Base-by-base conservation (phyloP, 2,113 vertebrate genomes). In the Boleophthalmus pectinirostris region DNA sequence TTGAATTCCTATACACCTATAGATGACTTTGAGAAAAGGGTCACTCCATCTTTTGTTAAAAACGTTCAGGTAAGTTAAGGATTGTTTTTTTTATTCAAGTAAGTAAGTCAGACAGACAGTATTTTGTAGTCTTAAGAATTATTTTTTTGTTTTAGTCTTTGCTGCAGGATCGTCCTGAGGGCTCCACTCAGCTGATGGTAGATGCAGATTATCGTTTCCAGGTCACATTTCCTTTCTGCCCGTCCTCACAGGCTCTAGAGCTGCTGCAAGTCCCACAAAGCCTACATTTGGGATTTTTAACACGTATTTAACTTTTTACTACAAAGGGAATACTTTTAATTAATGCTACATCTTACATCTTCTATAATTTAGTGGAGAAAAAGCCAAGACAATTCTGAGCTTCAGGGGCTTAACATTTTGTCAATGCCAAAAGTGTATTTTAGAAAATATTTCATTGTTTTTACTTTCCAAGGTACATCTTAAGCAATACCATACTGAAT, bases 1-100 rank as follows among this genome's bases (percentile, higher is more conserved):
- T 93, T 99, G 63, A 99, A 99, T 81, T 98, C 96, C 0, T 99
- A 98, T 88, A 99, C 98, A 23, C 97, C 98, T 0, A 98, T 98
- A 60, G 97, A 99, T 60, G 96, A 97, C 85, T 99, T 99, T 80
- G 97, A 99, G 93, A 99, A 99, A 91, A 93, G 98, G 64, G 96
- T 99, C 65, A 70, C 95, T 3, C 95, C 96, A 0, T 95, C 97
- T 0, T 99, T 99, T 60, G 97, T 99, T 51, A 96, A 96, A 45
- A 98, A 97, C 90, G 96, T 99, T 65, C 98, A 99, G 95, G 98
- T 97, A 79, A 92, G 87, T 16, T 16, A 45, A 16, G 68, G 0
- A 21, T 68, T 61, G n/a, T 66, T n/a, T 23, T 15, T 35, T 9
- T 7, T 65, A 38, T 65, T n/a, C n/a, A n/a, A n/a, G n/a, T n/a